A percentile compares a stretch with the other conserved stretches of the same genome.
Conservation (phyloP, 2,797 vertebrate genomes). For the Halcyon badia region DNA sequence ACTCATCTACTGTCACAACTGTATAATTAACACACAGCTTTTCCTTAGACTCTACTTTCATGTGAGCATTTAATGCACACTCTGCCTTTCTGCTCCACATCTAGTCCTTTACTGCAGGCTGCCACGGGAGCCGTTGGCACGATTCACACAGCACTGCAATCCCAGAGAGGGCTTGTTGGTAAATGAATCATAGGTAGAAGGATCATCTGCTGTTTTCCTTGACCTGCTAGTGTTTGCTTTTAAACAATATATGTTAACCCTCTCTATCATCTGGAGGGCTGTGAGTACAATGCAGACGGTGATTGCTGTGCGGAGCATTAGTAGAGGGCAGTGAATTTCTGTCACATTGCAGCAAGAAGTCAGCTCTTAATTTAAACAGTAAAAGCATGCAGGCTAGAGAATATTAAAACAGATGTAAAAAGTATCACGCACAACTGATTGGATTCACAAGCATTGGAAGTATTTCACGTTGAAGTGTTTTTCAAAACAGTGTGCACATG, state of each 20-base stretch:
- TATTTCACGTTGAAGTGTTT: conserved; percentile 6
- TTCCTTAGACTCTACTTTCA: neutral
- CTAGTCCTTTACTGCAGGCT: neutral
- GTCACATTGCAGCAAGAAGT: neutral
- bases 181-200: neutral
- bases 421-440: neutral
- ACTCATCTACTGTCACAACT: neutral
- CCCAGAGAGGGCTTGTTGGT: neutral
- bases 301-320: neutral
- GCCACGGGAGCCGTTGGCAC: neutral
- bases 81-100: neutral
- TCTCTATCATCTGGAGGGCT: neutral
- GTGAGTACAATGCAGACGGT: neutral
- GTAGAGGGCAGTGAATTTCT: neutral
- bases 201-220: conserved; percentile 2
- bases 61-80: fast-evolving
- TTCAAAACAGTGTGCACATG: neutral
- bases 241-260: neutral
- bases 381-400: fast-evolving
- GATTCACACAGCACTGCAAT: neutral
- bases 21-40: neutral
- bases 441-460: neutral
- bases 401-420: neutral
- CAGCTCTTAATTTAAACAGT: neutral
- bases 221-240: conserved; percentile 23